Percentiles rank a stretch among this genome's conserved stretches.
These are phyloP conservation scores for Stenurella melanura DNA, from an alignment of 2,888 invertebrate species.

Conservation along the genomic window DNA sequence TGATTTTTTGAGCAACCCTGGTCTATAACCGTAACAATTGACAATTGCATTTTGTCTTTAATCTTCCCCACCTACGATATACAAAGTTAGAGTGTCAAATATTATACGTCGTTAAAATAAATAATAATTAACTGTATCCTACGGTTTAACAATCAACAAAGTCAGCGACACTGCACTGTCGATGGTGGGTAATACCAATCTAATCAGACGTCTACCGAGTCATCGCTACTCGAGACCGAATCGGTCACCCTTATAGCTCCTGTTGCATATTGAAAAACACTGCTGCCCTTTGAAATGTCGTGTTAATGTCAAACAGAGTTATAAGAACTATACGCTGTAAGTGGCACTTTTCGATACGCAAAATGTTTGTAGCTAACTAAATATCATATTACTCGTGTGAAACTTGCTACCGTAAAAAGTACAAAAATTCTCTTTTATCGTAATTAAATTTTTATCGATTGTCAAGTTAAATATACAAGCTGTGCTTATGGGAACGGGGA, in stretches of 20 bases:
- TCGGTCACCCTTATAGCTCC: constrained; percentile 29
- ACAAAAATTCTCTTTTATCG: constrained; percentile 1
- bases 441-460: constrained; percentile 30
- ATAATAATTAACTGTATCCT: background rate
- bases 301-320: constrained; percentile 40
- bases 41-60: no score
- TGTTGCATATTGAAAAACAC: constrained; percentile 42
- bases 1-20: no score
- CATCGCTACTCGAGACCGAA: constrained; percentile 36
- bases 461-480: background rate
- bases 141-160: no score
- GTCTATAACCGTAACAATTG: no score
- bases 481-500: background rate
- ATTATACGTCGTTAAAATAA: background rate
- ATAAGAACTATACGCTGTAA: constrained; percentile 13
- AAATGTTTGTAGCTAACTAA: constrained; percentile 15
- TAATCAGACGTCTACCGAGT: constrained; percentile 48
- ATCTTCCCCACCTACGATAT: no score
- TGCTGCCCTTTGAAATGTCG: constrained; percentile 32
- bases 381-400: constrained; percentile 21
- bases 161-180: constrained; percentile 2
- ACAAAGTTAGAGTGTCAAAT: no score
- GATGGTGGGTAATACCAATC: constrained; percentile 48
- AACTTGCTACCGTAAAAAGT: constrained; percentile 17
- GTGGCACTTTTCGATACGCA: constrained; percentile 22